These are phyloP conservation scores for Phylloscopus collybita DNA, from an alignment of 2,797 vertebrate genomes.

Conservation along the genomic window DNA sequence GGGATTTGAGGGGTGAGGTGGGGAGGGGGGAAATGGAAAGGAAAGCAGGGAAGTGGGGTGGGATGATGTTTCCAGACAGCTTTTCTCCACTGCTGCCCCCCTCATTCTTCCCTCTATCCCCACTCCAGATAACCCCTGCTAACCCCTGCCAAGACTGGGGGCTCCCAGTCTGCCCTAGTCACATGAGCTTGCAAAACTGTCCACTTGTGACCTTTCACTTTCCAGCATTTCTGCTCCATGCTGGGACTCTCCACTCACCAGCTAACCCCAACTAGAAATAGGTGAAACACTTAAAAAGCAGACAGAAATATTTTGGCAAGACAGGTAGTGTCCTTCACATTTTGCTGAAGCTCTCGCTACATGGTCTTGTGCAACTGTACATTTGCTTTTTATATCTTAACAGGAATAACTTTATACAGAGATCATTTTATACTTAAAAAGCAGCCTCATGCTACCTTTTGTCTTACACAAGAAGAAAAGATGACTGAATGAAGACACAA, in stretches of 20 bases:
- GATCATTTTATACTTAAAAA: background rate
- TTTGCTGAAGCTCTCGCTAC: background rate
- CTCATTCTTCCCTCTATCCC: background rate
- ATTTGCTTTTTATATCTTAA: background rate
- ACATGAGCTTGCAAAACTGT: background rate
- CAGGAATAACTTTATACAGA: background rate
- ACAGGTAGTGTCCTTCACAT: background rate
- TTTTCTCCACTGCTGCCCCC: background rate
- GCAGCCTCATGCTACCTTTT: background rate
- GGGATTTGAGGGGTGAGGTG: background rate
- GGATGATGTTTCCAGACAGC: background rate
- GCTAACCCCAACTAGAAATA: background rate
- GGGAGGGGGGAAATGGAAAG: background rate
- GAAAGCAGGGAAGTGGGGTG: background rate
- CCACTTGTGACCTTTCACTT: background rate
- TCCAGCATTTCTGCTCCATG: background rate
- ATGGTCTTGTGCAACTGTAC: background rate
- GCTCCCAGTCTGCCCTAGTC: background rate
- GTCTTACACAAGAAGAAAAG: background rate
- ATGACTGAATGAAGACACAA: background rate
- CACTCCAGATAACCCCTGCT: background rate
- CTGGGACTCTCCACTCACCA: background rate
- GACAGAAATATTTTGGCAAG: background rate
- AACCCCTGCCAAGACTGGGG: accelerated
- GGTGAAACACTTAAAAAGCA: background rate